A percentile compares a stretch with the other conserved stretches of the same genome.
Evolutionary conservation across 1,140 invertebrate species (phyloP).

Genomic region (Hylyphantes graminicola): DNA sequence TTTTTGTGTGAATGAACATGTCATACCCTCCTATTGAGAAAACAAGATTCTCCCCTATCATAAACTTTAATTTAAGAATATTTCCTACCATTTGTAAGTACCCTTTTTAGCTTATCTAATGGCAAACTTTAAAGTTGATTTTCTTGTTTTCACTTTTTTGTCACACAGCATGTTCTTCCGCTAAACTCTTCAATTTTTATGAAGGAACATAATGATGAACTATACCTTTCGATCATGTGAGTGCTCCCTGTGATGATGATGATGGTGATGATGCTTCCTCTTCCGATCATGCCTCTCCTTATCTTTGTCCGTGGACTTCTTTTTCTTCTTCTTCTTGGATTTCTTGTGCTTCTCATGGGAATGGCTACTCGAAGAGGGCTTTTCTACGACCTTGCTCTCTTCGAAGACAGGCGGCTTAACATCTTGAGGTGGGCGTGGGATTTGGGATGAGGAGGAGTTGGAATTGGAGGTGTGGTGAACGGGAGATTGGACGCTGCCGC

Average conservation of each 20-base stretch:
- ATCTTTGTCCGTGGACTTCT: conserved; percentile 78
- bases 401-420: conserved; percentile 15
- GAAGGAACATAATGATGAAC: not conserved
- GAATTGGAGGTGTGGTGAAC: conserved; percentile 22
- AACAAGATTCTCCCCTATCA: no score
- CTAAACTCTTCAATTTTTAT: no score
- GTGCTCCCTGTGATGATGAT: conserved; percentile 69
- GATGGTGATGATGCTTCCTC: conserved; percentile 76
- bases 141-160: no score
- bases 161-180: no score
- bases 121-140: no score
- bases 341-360: conserved; percentile 63
- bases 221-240: conserved; percentile 74
- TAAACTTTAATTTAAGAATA: no score
- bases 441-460: conserved; percentile 25
- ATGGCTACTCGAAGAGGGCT: conserved; percentile 13
- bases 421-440: conserved; percentile 29
- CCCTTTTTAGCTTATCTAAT: no score
- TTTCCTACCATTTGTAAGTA: no score
- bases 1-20: no score
- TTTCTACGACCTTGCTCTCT: conserved; percentile 24
- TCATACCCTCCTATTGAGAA: no score
- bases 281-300: conserved; percentile 74
- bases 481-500: conserved; percentile 67
- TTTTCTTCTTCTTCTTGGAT: conserved; percentile 78